Base-by-base conservation (phyloP, 64 coral and sea anemone genomes). In the Hydrozoanthus tunicans region DNA sequence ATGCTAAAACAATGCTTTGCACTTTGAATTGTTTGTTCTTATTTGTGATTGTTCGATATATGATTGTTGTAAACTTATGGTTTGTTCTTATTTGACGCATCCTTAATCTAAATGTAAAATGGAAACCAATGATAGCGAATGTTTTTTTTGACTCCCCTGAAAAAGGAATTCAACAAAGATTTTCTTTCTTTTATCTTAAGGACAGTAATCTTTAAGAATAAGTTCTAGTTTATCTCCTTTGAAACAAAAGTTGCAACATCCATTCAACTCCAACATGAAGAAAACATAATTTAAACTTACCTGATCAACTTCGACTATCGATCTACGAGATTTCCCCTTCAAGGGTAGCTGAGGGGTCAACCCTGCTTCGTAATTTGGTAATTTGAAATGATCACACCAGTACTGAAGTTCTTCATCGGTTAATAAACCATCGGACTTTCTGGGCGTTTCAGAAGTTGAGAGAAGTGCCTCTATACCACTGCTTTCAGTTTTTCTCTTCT, bases 381-480 rank as follows among this genome's bases (percentile, higher is more conserved):
- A 90, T 53, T 91, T 95, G 58, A 98, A 98, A 75, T 98, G 78
- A 6, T 93, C 91, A 63, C 95, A 89, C 96, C 96, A 98, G 89
- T 95, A 98, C 13, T 89, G 56, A 55, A 98, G 68, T 56, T 98
- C 93, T 59, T 95, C 91, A 7, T 93, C 88, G 3, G 94, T 91
- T 77, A 98, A 77, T 25, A 98, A 85, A 10, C 96, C 96, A 56
- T 93, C 77, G 6, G 67, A 74, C 56, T 93, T 98, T 14, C 91
- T 95, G 27, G 82, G 58, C 13, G 82, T 85, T 13, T 51, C 63
- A 5, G 72, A 53, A 78, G 62, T 79, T 13, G 59, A 73, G 15
- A 95, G 83, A 53, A 92, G 56, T 12, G 79, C 80, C 8, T 73
- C 62, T 57, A 92, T 92, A 57, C 70, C 51, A 12, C 91, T 52